Evolutionary conservation across 1,140 invertebrate species (phyloP), one percentile per base, ranked within the genome.

Genomic region (Aphelenchoides besseyi): DNA sequence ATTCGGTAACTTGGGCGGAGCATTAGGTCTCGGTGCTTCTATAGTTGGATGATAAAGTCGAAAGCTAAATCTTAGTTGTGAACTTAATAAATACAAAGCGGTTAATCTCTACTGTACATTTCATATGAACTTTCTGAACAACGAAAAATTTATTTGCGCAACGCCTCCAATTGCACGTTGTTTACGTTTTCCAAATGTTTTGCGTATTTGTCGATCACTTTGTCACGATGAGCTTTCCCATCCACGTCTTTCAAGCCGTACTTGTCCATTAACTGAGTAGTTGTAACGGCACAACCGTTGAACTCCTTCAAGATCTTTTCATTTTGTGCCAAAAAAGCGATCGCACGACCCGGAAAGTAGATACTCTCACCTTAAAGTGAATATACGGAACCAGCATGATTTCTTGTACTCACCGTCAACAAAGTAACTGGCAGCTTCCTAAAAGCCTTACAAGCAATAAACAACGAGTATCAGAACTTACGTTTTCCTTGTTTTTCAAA

Each of bases 121-220:
- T 41, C 23, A 23, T 59, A 8, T 59, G 55, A 59, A 59, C 12
- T 29, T n/a, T n/a, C n/a, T n/a, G n/a, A n/a, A n/a, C n/a, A n/a
- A n/a, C n/a, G n/a, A n/a, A n/a, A n/a, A n/a, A n/a, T n/a, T n/a
- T n/a, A n/a, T n/a, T n/a, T n/a, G n/a, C n/a, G n/a, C n/a, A n/a
- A n/a, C n/a, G n/a, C n/a, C 55, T 59, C 55, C 55, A 59, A 18
- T 5, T 59, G 55, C 5, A 59, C 18, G 55, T 59, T 23, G 55
- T 59, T 59, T 28, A 59, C 26, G 18, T 29, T 23, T 5, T 5
- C 32, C 55, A 59, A 59, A 23, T 8, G 23, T 12, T 59, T 33
- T 33, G 5, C 23, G 55, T 59, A 59, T 5, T 59, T 59, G 55
- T 59, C 5, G 12, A 59, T 33, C 5, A 5, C 5, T 33, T 5